Conservation (phyloP, 2,113 vertebrate genomes). For the Mionectes macconnelli region DNA sequence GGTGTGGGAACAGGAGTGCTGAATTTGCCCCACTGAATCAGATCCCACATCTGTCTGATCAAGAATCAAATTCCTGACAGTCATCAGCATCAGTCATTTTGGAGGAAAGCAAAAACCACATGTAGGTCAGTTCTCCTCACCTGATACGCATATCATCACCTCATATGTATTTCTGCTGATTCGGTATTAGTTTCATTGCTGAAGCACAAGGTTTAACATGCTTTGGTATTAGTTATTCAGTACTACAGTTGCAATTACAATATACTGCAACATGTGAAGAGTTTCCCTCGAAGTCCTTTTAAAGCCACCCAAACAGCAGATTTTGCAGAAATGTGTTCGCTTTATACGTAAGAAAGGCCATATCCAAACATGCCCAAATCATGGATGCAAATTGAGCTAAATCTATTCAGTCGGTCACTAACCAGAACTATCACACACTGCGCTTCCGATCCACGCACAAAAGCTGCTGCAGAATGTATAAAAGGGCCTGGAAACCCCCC, state of each 20-base stretch:
- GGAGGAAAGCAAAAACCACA: not conserved
- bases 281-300: not conserved
- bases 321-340: not conserved
- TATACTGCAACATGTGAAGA: not conserved
- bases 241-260: not conserved
- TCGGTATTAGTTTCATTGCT: not conserved
- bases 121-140: not conserved
- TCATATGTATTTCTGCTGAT: not conserved
- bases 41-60: not conserved
- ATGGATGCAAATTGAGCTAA: not conserved
- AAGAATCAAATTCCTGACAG: not conserved
- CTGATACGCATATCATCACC: fast-evolving
- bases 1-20: not conserved
- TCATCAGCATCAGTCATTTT: not conserved
- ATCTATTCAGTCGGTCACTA: not conserved
- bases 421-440: fast-evolving
- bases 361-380: not conserved
- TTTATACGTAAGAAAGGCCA: not conserved
- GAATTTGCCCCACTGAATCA: not conserved
- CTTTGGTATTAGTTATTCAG: not conserved
- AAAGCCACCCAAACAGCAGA: not conserved
- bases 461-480: fast-evolving
- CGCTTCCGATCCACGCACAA: fast-evolving
- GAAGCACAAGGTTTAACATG: fast-evolving
- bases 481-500: not conserved